Evolutionary conservation across 2,888 invertebrate species (phyloP).

Genomic region (Melanophora roralis): DNA sequence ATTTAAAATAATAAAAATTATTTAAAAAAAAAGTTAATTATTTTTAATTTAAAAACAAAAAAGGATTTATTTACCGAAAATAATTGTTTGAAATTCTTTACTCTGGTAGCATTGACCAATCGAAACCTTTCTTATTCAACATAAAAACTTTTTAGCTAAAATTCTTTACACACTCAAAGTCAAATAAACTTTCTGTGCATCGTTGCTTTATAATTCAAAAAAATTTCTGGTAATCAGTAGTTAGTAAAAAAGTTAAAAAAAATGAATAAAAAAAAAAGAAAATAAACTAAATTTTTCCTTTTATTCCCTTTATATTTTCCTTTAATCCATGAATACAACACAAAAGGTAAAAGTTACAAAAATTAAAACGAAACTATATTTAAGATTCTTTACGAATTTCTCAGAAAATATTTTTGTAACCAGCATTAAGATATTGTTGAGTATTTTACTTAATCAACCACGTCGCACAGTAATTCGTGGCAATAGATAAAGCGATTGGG

Average conservation of each 20-base stretch:
- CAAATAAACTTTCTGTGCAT: background rate
- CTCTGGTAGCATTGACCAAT: too few species aligned
- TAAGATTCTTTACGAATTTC: conserved; percentile 16
- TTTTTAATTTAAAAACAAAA: too few species aligned
- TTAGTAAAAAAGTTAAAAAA: background rate
- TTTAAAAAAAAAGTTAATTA: too few species aligned
- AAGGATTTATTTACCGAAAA: too few species aligned
- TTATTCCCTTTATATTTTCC: background rate
- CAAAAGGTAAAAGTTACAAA: conserved; percentile 11
- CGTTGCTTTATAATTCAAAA: conserved; percentile 2
- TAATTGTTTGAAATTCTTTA: too few species aligned
- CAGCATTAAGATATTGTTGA: background rate
- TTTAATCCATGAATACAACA: conserved; percentile 2
- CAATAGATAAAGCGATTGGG: too few species aligned
- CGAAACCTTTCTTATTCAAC: too few species aligned
- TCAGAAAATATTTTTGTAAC: background rate
- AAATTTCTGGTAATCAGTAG: conserved; percentile 8
- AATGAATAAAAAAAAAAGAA: background rate
- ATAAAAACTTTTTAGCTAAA: too few species aligned
- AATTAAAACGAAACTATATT: background rate
- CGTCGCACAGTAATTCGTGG: background rate
- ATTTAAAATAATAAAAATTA: too few species aligned
- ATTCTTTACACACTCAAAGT: too few species aligned
- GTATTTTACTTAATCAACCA: conserved; percentile 13
- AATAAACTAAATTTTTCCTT: background rate